These are phyloP conservation scores for Neoascia interrupta DNA, from an alignment of 2,888 invertebrate species.

Conservation along the genomic window DNA sequence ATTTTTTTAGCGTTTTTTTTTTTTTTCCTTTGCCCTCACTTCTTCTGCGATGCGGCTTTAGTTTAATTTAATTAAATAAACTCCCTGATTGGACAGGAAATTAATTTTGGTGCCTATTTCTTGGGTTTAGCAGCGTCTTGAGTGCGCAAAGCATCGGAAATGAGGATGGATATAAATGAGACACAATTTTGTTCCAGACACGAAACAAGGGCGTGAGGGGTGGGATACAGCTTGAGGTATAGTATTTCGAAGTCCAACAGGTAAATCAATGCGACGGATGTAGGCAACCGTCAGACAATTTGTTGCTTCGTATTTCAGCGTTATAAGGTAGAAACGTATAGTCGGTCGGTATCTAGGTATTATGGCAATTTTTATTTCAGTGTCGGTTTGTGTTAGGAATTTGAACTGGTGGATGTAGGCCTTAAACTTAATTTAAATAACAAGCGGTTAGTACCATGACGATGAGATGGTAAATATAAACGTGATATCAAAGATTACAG, in stretches of 20 bases:
- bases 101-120: conserved; percentile 67
- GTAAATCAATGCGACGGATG: conserved; percentile 18
- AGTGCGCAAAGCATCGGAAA: conserved; percentile 33
- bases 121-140: conserved; percentile 5
- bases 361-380: no score
- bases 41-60: conserved; percentile 36
- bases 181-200: conserved; percentile 40
- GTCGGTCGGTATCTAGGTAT: no score
- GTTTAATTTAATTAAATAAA: conserved; percentile 71
- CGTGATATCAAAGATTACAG: no score
- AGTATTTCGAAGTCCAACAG: conserved; percentile 45
- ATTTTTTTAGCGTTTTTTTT: no score
- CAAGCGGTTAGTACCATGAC: no score
- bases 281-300: conserved; percentile 44
- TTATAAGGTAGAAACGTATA: no score
- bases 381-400: no score
- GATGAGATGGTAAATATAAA: no score
- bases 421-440: no score
- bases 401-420: no score
- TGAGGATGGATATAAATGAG: conserved; percentile 35
- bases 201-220: background rate
- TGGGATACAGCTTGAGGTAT: background rate
- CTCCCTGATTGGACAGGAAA: conserved; percentile 70
- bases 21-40: no score
- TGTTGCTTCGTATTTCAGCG: no score